Conservation (phyloP, 2,888 invertebrate species). For the Kuschelorhynchus macadamiae region DNA sequence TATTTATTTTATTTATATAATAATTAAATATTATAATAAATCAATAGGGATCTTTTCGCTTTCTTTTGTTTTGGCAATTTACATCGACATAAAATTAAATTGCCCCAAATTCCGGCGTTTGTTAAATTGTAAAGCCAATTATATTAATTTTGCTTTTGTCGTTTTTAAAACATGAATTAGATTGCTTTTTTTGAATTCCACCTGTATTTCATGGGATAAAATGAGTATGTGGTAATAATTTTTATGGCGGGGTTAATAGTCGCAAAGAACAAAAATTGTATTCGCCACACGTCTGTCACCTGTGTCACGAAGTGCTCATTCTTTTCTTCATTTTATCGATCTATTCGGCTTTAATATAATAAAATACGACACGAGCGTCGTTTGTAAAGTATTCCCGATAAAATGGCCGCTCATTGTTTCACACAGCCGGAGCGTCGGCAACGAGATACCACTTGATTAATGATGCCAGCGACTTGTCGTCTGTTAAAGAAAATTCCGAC, state of each 20-base stretch:
- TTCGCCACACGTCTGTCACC: conserved; percentile 49
- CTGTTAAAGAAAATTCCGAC: conserved; percentile 45
- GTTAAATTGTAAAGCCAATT: too few species aligned
- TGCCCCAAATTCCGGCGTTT: too few species aligned
- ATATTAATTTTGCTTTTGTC: too few species aligned
- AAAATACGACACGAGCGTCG: conserved; percentile 51
- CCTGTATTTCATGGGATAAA: neutral
- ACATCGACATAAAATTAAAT: too few species aligned
- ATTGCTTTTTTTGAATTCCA: too few species aligned
- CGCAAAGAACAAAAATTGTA: conserved; percentile 23
- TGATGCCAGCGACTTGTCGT: conserved; percentile 51
- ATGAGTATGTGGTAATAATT: conserved; percentile 10
- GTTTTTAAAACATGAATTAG: too few species aligned
- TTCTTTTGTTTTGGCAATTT: too few species aligned
- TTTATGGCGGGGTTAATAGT: neutral
- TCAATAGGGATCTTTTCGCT: too few species aligned
- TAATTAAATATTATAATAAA: too few species aligned
- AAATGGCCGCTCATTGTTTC: conserved; percentile 61
- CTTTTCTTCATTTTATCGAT: conserved; percentile 46
- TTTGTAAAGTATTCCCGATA: conserved; percentile 58
- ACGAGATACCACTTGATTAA: conserved; percentile 59
- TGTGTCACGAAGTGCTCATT: conserved; percentile 41
- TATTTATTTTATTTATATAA: too few species aligned
- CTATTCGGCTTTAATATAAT: conserved; percentile 46
- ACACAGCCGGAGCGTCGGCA: conserved; percentile 53